A percentile compares a stretch with the other conserved stretches of the same genome.
These are phyloP conservation scores for Drosophila anomalata DNA, from an alignment of 2,888 invertebrate genomes.

Conservation along the genomic window DNA sequence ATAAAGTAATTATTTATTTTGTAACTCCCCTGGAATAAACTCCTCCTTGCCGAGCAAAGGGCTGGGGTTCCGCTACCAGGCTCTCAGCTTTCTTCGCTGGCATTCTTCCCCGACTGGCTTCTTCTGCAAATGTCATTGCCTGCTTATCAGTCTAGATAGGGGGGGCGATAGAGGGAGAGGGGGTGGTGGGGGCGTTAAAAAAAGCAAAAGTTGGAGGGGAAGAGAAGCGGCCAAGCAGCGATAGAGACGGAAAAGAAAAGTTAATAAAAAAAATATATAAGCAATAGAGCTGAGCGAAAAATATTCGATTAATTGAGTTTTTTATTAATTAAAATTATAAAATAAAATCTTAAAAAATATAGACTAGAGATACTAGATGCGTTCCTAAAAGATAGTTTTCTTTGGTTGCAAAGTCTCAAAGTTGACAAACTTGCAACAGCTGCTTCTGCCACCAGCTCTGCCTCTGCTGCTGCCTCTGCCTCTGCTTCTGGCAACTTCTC, in stretches of 20 bases:
- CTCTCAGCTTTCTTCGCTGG: conserved; percentile 17
- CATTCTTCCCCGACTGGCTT: conserved; percentile 2
- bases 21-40: neutral
- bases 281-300: neutral
- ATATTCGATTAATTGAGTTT: neutral
- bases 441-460: conserved; percentile 7
- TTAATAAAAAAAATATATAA: neutral
- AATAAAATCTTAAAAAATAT: neutral
- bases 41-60: conserved; percentile 18
- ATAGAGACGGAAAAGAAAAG: neutral
- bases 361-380: neutral
- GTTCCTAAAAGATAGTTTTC: neutral
- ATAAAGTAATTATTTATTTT: no score
- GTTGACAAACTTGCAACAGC: conserved; percentile 25
- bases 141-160: conserved; percentile 18
- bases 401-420: neutral
- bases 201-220: neutral
- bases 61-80: conserved; percentile 27
- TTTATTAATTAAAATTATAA: neutral
- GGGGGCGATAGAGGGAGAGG: neutral
- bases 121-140: conserved; percentile 40
- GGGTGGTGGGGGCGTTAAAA: neutral
- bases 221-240: neutral
- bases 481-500: conserved; percentile 8
- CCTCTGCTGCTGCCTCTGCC: neutral